Evolutionary conservation across 2,113 vertebrate species (phyloP), one percentile per base, ranked within the genome.

Genomic region (Mesocricetus auratus): DNA sequence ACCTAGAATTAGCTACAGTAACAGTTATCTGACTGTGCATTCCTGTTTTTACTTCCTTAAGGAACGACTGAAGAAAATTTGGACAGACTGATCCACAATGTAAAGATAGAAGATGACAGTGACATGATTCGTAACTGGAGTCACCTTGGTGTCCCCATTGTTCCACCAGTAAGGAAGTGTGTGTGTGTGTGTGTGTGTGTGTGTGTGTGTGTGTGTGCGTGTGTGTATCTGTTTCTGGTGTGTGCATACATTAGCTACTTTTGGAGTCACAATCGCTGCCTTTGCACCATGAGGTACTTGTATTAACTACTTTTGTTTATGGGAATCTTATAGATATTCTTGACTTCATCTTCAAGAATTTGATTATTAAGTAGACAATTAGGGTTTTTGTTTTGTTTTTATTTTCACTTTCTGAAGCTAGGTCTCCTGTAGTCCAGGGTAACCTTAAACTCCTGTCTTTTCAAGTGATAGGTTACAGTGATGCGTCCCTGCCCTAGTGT

Each of bases 31-130:
- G 71, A 94, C 81, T 79, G 2, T 92, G 5, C 16, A 26, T 17
- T 91, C 15, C 12, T 66, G 47, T 95, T 77, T 98, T 91, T 97
- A 47, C 85, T 66, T 96, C 42, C 81, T 90, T 69, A 98, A 99
- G 99, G 99, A 98, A 99, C 99, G 89, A 99, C 99, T 0, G 99
- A 99, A 83, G 99, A 99, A 97, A 99, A 99, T 97, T 98, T 99
- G 96, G 99, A 98, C 97, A 99, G 99, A 97, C 98, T 99, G 90
- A 99, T 99, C 98, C 99, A 99, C 98, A 99, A 99, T 89, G 99
- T 99, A 68, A 99, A 99, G 96, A 99, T 99, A 93, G 99, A 99
- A 98, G 98, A 98, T 8, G 99, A 99, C 15, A 99, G 98, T 71
- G 99, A 99, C 95, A 99, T 99, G 97, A 99, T 99, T 98, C 99